Evolutionary conservation across 1,140 invertebrate species (phyloP).

Genomic region (Thaumetopoea pityocampa): DNA sequence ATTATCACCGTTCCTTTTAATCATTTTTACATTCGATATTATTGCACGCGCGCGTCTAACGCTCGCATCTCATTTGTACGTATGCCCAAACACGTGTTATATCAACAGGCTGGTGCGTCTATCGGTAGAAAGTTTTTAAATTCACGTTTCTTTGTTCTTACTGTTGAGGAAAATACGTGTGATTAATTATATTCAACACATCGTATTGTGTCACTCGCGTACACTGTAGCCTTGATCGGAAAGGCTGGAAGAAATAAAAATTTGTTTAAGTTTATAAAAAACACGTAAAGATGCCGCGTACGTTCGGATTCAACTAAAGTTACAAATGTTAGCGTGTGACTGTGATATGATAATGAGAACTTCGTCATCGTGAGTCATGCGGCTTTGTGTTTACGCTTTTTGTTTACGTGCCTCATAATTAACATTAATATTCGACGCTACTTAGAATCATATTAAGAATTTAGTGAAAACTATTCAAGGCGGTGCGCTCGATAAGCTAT

Average conservation of each 20-base stretch:
- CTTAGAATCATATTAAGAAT: slow-evolving; percentile 40
- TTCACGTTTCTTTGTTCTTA: slow-evolving; percentile 65
- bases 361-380: slow-evolving; percentile 72
- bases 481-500: slow-evolving; percentile 25
- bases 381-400: slow-evolving; percentile 63
- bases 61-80: slow-evolving; percentile 58
- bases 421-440: slow-evolving; percentile 35
- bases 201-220: slow-evolving; percentile 43
- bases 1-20: slow-evolving; percentile 74
- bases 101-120: slow-evolving; percentile 58
- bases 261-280: slow-evolving; percentile 21
- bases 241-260: slow-evolving; percentile 13
- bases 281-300: slow-evolving; percentile 44
- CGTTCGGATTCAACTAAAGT: slow-evolving; percentile 59
- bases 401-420: slow-evolving; percentile 56
- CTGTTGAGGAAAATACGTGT: slow-evolving; percentile 58
- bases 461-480: slow-evolving; percentile 43
- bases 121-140: slow-evolving; percentile 46
- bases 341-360: slow-evolving; percentile 70
- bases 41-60: slow-evolving; percentile 55
- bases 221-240: slow-evolving; percentile 31
- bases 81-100: slow-evolving; percentile 55
- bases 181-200: slow-evolving; percentile 36
- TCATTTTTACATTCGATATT: slow-evolving; percentile 71
- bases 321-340: slow-evolving; percentile 41